Evolutionary conservation across 2,113 vertebrate species (phyloP), one percentile per base, ranked within the genome.

Genomic region (Gnathochromis pfefferi): DNA sequence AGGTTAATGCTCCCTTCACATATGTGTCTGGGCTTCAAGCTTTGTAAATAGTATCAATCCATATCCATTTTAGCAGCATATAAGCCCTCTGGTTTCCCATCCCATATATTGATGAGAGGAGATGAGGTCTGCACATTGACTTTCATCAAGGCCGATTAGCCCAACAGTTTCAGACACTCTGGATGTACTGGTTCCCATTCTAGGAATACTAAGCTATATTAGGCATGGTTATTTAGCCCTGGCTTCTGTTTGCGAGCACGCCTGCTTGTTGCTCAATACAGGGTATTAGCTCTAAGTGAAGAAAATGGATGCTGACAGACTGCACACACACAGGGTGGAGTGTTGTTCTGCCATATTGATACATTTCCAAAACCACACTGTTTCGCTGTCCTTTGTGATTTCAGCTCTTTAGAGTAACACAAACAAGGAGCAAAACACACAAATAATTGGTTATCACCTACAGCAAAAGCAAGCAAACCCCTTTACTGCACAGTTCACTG

Each of bases 291-390:
- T 79, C 89, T 95, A 96, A 96, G 95, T 95, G 95, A 94, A 89
- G 87, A 91, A 95, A 96, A 96, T 96, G 94, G 87, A 94, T 95
- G 95, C 84, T 91, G 95, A 94, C 91, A 94, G 84, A 91, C 89
- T 49, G 78, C 85, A 88, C 40, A 58, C 88, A 94, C 78, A 91
- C 83, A 91, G 40, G 26, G 35, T 40, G 75, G 55, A 90, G 80
- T 28, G 80, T 40, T 40, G 47, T 58, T 68, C 84, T 88, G 89
- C 84, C 83, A 87, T 83, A 82, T 83, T 84, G 82, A 63, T 88
- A 47, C 6, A 89, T 92, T 88, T 87, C 47, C n/a, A 85, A 90
- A 93, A 87, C 7, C 6, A 35, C 26, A 33, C 2, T 7, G 28
- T 68, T 87, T 80, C 1, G 2, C 14, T 26, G 42, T 68, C 17